Evolutionary conservation across 2,888 invertebrate genomes (phyloP).

Genomic region (Heliconius ismenius): DNA sequence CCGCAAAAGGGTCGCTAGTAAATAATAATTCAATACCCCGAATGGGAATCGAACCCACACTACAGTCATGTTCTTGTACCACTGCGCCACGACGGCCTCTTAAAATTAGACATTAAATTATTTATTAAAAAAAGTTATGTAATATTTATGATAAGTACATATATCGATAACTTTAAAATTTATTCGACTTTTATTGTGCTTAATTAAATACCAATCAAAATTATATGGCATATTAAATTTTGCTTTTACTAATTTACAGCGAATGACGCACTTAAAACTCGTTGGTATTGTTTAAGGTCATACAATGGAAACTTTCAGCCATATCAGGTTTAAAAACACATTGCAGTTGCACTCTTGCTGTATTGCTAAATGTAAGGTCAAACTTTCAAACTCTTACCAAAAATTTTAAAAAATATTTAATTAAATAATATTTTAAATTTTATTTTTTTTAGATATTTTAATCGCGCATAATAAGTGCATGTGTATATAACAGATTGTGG

Average conservation of each 20-base stretch:
- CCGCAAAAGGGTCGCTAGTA: too few relatives aligned
- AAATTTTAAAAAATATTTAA: neutral
- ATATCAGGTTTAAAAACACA: neutral
- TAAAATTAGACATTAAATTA: neutral
- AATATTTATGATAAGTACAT: neutral
- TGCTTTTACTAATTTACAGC: neutral
- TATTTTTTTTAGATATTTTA: too few relatives aligned
- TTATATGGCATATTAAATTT: neutral
- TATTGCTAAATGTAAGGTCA: conserved; percentile 2
- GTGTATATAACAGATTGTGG: too few relatives aligned
- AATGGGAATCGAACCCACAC: too few relatives aligned
- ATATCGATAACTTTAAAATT: neutral
- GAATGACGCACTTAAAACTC: neutral
- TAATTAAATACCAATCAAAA: conserved; percentile 3
- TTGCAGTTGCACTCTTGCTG: neutral
- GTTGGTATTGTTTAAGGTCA: conserved; percentile 12
- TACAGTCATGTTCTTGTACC: too few relatives aligned
- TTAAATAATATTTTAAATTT: too few relatives aligned
- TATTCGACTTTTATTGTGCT: neutral
- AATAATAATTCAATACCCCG: too few relatives aligned
- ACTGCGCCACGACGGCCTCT: too few relatives aligned
- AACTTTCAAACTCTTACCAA: conserved; percentile 9
- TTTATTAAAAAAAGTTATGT: neutral
- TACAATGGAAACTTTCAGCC: neutral
- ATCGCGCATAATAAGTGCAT: too few relatives aligned